These are phyloP conservation scores for Eumeta japonica DNA, from an alignment of 1,140 invertebrate genomes.

Conservation along the genomic window DNA sequence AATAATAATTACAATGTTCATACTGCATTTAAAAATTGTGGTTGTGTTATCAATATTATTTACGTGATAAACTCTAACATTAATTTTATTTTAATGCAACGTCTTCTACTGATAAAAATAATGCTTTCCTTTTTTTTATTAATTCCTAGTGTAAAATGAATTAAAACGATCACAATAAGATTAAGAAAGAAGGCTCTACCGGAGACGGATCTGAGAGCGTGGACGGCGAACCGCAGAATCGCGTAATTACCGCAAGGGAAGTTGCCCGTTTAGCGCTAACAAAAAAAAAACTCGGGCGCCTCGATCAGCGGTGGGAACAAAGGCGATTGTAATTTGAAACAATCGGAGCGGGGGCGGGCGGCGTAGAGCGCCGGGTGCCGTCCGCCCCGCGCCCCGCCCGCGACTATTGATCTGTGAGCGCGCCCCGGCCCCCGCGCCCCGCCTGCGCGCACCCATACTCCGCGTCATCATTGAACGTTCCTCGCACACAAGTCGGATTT, in stretches of 20 bases:
- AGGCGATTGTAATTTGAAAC: conserved; percentile 52
- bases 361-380: conserved; percentile 37
- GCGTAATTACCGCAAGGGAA: conserved; percentile 53
- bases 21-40: too few species aligned
- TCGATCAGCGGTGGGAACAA: conserved; percentile 50
- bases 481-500: conserved; percentile 45
- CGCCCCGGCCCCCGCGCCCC: conserved; percentile 17
- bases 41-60: too few species aligned
- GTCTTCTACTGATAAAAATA: too few species aligned
- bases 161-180: too few species aligned
- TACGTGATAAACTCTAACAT: too few species aligned
- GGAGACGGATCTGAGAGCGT: conserved; percentile 27
- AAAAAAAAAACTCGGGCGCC: conserved; percentile 44
- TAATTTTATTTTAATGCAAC: too few species aligned
- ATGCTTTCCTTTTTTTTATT: too few species aligned
- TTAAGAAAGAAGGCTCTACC: too few species aligned
- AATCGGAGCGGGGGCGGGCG: conserved; percentile 40
- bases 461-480: too few species aligned
- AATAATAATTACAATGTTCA: too few species aligned
- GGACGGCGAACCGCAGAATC: conserved; percentile 32
- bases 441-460: conserved; percentile 15
- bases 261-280: conserved; percentile 43
- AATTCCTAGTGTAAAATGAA: too few species aligned
- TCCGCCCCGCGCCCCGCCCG: conserved; percentile 27
- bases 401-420: conserved; percentile 7